Evolutionary conservation across 2,113 vertebrate genomes (phyloP), one percentile per base, ranked within the genome.

Genomic region (Dicaeum eximium): DNA sequence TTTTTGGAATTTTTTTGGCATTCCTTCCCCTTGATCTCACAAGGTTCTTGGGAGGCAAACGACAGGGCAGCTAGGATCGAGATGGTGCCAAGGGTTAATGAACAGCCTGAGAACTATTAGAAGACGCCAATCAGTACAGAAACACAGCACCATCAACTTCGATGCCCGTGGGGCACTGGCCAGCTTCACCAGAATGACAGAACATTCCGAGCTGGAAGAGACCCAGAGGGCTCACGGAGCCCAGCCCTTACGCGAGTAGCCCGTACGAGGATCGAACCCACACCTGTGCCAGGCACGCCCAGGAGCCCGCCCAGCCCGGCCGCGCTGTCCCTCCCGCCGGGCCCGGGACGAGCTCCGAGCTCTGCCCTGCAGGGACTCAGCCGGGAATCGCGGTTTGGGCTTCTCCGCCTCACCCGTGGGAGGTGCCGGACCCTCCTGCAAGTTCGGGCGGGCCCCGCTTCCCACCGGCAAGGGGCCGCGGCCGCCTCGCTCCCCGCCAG

Each of bases 121-220:
- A 27, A 75, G 40, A 64, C 27, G 53, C 35, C 53, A 15, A 58
- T 47, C 66, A 33, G 47, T 2, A 35, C 22, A n/a, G 61, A 22
- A 70, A 45, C 65, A 33, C 53, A 25, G 2, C 70, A 14, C 13
- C 1, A 47, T 4, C 16, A 53, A 3, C 53, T 30, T 1, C 1
- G 47, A 9, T 7, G 31, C 30, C 50, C 33, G 15, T 1, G 45
- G n/a, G 54, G 35, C 54, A 19, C 42, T 1, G 28, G 22, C 12
- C 56, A 10, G 8, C 47, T 45, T 13, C 47, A n/a, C 8, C 64
- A 70, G 47, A 20, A 45, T 30, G 13, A 20, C 38, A 28, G 28
- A n/a, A 24, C n/a, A 4, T 14, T 28, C 23, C 0, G 38, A 53
- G 23, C 0, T n/a, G 47, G 33, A 28, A 20, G 38, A 38, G 20